phyloP scores from a whole-genome alignment of 1,140 invertebrate genomes.

The Drosophila chauvacae region DNA sequence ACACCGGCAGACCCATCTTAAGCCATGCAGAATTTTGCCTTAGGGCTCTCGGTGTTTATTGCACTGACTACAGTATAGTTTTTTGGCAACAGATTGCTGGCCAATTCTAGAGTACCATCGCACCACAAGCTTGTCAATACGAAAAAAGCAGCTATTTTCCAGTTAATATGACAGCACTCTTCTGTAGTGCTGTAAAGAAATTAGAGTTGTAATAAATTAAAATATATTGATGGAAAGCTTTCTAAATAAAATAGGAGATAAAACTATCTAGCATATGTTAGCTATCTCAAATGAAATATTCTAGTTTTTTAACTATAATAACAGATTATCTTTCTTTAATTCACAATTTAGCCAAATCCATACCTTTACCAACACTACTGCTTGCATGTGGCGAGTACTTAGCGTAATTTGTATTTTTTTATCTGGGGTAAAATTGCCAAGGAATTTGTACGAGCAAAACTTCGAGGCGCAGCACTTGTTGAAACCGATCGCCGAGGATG shows the following conservation, averaged over 20 bases:
- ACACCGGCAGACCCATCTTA: too few species aligned
- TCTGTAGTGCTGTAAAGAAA: not conserved
- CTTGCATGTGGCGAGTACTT: not conserved
- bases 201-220: too few species aligned
- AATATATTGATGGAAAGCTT: too few species aligned
- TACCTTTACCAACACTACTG: not conserved
- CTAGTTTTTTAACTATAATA: too few species aligned
- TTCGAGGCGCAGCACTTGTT: not conserved
- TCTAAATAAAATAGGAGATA: too few species aligned
- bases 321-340: too few species aligned
- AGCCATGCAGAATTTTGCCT: not conserved
- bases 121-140: too few species aligned
- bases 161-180: not conserved
- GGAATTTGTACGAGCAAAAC: not conserved
- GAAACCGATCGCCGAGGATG: not conserved
- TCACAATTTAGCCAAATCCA: too few species aligned
- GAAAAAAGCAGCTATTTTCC: too few species aligned
- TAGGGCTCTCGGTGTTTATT: conserved; percentile 10
- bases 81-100: conserved; percentile 29
- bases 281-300: too few species aligned
- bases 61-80: conserved; percentile 2
- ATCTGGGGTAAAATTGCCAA: not conserved
- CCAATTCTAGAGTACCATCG: not conserved
- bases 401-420: not conserved
- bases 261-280: too few species aligned